Evolutionary conservation across 2,113 vertebrate species (phyloP).

Genomic region (Herpetotheres cachinnans): DNA sequence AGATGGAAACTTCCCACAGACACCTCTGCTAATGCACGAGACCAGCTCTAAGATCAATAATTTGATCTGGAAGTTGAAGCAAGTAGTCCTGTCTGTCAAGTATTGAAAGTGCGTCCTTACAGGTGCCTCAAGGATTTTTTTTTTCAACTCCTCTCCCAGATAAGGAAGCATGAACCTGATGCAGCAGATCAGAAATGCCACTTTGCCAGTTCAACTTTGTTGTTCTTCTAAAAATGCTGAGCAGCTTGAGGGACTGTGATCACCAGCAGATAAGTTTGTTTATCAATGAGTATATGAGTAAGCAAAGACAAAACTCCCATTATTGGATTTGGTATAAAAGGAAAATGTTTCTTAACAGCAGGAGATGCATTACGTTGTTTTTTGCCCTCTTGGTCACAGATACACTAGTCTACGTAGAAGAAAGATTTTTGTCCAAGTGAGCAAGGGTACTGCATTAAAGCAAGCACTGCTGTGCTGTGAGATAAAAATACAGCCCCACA

Average conservation of each 20-base stretch:
- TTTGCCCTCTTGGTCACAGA: neutral
- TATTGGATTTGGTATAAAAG: neutral
- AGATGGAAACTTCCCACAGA: neutral
- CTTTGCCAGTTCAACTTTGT: neutral
- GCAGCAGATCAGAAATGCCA: neutral
- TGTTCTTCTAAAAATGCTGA: neutral
- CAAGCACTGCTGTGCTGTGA: neutral
- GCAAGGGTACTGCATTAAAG: neutral
- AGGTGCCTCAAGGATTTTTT: neutral
- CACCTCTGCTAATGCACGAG: neutral
- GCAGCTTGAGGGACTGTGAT: neutral
- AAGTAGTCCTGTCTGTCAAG: neutral
- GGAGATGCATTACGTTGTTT: neutral
- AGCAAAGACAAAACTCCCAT: neutral
- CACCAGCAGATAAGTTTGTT: neutral
- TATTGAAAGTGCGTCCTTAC: neutral
- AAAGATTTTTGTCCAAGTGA: neutral
- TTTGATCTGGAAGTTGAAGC: neutral
- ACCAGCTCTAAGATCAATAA: neutral
- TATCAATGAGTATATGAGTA: neutral
- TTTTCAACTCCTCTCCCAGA: neutral
- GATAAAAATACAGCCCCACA: neutral
- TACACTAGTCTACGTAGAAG: neutral
- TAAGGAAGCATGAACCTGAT: neutral
- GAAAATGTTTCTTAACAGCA: neutral